Evolutionary conservation across 2,113 vertebrate species (phyloP).

Genomic region (Erinaceus europaeus): DNA sequence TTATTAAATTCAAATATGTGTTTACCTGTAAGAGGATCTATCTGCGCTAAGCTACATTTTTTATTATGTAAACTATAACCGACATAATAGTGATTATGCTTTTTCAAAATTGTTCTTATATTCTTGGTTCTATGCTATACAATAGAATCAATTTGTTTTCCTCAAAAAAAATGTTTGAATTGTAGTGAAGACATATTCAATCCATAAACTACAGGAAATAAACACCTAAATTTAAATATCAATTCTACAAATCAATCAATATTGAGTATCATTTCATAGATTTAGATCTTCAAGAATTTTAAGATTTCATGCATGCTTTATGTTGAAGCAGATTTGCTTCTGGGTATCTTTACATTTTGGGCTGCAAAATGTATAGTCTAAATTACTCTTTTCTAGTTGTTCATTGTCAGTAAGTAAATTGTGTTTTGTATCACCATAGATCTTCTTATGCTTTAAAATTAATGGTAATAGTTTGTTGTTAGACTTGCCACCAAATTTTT

Average conservation of each 20-base stretch:
- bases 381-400: background rate
- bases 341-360: background rate
- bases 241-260: background rate
- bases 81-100: background rate
- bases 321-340: background rate
- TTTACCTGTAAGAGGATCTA: too few species aligned
- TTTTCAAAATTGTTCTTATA: background rate
- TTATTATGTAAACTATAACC: too few species aligned
- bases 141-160: background rate
- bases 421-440: background rate
- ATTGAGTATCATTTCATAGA: background rate
- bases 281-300: background rate
- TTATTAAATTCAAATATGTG: too few species aligned
- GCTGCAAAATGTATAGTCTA: background rate
- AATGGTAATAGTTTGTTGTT: background rate
- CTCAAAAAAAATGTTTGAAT: constrained; percentile 13
- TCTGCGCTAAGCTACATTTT: too few species aligned
- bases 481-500: background rate
- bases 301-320: background rate
- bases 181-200: background rate
- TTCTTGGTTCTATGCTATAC: background rate
- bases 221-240: background rate
- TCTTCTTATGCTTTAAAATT: background rate
- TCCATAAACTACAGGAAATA: background rate
- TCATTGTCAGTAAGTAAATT: background rate